Evolutionary conservation across 2,888 invertebrate species (phyloP).

Genomic region (Saturnia japonica): DNA sequence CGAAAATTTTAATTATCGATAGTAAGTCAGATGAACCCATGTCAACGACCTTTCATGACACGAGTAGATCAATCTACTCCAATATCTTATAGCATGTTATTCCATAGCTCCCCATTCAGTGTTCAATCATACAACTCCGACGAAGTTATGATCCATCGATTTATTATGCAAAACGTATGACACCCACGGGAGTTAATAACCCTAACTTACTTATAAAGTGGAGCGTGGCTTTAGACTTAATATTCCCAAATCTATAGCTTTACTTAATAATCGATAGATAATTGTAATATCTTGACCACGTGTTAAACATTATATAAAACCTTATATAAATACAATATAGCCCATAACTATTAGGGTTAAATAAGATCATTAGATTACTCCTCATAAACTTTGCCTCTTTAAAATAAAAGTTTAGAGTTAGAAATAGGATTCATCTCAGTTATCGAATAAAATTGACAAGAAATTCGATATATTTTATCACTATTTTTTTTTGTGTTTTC

Average conservation of each 20-base stretch:
- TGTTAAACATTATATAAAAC: no score
- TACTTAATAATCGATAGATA: neutral
- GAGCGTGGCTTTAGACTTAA: neutral
- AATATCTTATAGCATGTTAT: neutral
- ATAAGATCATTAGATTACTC: no score
- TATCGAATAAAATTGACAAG: no score
- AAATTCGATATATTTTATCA: no score
- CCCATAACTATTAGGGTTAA: no score
- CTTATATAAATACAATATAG: no score
- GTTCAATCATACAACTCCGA: constrained; percentile 13
- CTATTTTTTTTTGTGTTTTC: neutral
- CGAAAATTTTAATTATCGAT: neutral
- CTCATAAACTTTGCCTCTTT: no score
- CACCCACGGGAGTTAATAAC: constrained; percentile 29
- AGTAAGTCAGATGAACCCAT: neutral
- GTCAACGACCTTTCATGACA: neutral
- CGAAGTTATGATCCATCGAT: constrained; percentile 28
- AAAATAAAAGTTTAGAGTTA: no score
- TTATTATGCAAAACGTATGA: constrained; percentile 41
- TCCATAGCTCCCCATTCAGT: constrained; percentile 6
- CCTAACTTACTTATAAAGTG: neutral
- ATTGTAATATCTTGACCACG: no score
- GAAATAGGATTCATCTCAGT: no score
- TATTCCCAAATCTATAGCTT: neutral
- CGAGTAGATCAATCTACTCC: neutral